Evolutionary conservation across 2,888 invertebrate genomes (phyloP), one percentile per base, ranked within the genome.

Genomic region (Sinohyriopsis cumingii): DNA sequence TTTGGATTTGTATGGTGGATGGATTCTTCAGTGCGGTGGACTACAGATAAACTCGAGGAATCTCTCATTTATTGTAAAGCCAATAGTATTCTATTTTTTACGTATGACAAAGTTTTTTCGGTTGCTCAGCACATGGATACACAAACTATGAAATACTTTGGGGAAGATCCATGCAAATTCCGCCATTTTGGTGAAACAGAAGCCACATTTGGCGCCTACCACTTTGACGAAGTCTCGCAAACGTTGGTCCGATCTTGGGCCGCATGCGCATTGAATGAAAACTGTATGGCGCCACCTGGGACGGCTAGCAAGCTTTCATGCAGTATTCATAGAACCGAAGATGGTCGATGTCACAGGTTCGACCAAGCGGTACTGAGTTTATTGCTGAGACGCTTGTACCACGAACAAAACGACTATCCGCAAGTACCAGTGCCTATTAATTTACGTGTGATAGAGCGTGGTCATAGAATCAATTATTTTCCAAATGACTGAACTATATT

Each of bases 321-420:
- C 68, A 53, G 28, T 24, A 19, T 25, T n/a, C 12, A 19, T 3
- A 62, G 57, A 9, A 65, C 59, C 61, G n/a, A 20, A 20, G 75
- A 75, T 22, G 77, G 75, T 7, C 63, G 74, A 18, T 79, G 79
- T 62, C 79, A 79, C 65, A 65, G 79, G 20, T 79, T 77, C 53
- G 79, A 79, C 65, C 79, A 79, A 55, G 72, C 79, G 22, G 75
- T 79, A 28, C 61, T 79, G 18, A 73, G 74, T 28, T 70, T 79
- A 53, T 57, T 79, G 22, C 57, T 79, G 22, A 64, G 77, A n/a
- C 61, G 77, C 15, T 64, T 77, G 19, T 77, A 73, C 53, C 77
- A 77, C 53, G 73, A 68, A 7, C 53, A 61, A 63, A 77, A 77
- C 59, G 73, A 77, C 61, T 77, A 77, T 59, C 77, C 77, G 0